Percentiles rank a stretch among this genome's conserved stretches.
These are phyloP conservation scores for Drosophila sulfurigaster DNA, from an alignment of 1,140 invertebrate genomes.

Conservation along the genomic window DNA sequence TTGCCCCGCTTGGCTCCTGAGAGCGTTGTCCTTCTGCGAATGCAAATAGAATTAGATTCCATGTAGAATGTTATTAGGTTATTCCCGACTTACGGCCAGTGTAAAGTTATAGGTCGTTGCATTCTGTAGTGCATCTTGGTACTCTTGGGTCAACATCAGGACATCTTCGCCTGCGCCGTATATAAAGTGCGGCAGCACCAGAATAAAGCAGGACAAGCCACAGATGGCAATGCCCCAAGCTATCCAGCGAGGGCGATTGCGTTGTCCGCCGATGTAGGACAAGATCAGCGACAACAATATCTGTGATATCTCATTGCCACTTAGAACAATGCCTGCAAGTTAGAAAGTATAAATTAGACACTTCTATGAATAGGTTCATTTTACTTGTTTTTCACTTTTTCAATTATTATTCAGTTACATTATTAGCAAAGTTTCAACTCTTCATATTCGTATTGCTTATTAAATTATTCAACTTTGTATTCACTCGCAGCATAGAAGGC, in stretches of 20 bases:
- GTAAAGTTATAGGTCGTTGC: constrained; percentile 29
- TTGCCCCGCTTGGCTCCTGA: constrained; percentile 49
- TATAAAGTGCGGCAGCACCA: constrained; percentile 89
- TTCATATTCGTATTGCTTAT: too few relatives aligned
- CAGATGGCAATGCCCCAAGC: constrained; percentile 88
- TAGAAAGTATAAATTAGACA: not conserved
- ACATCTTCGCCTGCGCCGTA: constrained; percentile 88
- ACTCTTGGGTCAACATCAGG: constrained; percentile 85
- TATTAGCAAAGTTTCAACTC: too few relatives aligned
- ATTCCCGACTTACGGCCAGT: constrained; percentile 42
- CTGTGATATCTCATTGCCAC: constrained; percentile 90
- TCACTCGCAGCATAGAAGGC: too few relatives aligned
- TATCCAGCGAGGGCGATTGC: constrained; percentile 89
- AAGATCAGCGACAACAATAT: constrained; percentile 88
- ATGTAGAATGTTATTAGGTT: not conserved
- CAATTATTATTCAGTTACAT: too few relatives aligned
- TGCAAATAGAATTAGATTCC: not conserved
- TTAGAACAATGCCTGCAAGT: constrained; percentile 88
- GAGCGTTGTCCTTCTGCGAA: constrained; percentile 49
- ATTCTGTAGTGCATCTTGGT: constrained; percentile 55
- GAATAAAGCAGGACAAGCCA: constrained; percentile 88
- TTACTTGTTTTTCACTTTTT: too few relatives aligned
- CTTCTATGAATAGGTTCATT: too few relatives aligned
- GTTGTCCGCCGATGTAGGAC: constrained; percentile 87
- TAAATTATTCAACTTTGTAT: too few relatives aligned